These are phyloP conservation scores for Alexandromys oeconomus DNA, from an alignment of 2,797 vertebrate species.

Conservation along the genomic window DNA sequence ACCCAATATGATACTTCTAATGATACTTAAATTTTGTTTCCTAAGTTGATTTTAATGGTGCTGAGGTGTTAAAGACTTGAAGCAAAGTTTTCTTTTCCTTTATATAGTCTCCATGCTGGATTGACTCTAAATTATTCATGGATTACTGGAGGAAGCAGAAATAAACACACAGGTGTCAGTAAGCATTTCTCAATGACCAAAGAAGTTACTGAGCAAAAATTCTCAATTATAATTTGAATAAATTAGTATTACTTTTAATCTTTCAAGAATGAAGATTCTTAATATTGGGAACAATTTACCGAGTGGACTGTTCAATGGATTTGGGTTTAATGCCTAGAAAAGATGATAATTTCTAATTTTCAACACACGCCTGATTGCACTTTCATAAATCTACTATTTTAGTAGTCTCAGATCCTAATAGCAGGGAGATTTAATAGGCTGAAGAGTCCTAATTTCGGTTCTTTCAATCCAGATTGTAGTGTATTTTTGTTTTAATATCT, in stretches of 20 bases:
- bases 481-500: conserved; percentile 69
- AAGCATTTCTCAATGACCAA: conserved; percentile 23
- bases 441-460: conserved; percentile 53
- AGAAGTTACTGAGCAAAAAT: conserved; percentile 43
- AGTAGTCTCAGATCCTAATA: neutral
- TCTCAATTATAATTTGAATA: conserved; percentile 49
- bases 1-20: neutral
- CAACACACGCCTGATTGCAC: conserved; percentile 1
- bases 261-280: conserved; percentile 57
- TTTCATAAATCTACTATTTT: neutral
- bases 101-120: neutral
- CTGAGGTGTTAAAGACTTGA: neutral
- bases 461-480: conserved; percentile 46
- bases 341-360: conserved; percentile 49
- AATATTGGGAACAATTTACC: conserved; percentile 18
- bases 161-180: conserved; percentile 1
- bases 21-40: conserved; percentile 53
- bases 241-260: conserved; percentile 38
- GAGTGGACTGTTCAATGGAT: neutral
- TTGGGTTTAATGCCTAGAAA: conserved; percentile 46
- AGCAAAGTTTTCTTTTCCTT: conserved; percentile 31
- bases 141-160: neutral
- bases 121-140: conserved; percentile 43
- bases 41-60: conserved; percentile 30
- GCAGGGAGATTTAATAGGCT: neutral